Evolutionary conservation across 30 jellyfish, hydroid and myxozoan genomes (phyloP).

Genomic region (Phacellophora camtschatica): DNA sequence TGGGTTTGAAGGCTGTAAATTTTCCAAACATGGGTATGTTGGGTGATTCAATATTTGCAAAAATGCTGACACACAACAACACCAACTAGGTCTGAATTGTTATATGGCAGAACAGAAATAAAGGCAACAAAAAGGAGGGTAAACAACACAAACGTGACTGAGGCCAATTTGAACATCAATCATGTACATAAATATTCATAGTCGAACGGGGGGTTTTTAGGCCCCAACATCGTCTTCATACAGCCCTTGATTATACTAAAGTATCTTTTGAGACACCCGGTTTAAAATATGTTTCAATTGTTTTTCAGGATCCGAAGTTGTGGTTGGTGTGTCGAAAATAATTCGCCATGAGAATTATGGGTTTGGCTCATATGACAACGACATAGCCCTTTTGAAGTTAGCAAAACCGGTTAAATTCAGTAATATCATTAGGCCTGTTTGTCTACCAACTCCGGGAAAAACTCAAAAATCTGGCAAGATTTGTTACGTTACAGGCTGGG

Average conservation of each 20-base stretch:
- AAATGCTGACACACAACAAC: not conserved
- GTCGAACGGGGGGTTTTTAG: too few species aligned
- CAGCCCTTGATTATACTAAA: too few species aligned
- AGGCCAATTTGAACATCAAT: too few species aligned
- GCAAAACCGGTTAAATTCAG: constrained; percentile 2
- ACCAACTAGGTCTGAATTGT: too few species aligned
- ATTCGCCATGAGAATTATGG: constrained; percentile 16
- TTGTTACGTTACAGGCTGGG: constrained; percentile 40
- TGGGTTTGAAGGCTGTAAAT: too few species aligned
- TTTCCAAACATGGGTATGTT: too few species aligned
- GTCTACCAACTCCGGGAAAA: constrained; percentile 7
- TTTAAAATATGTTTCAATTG: not conserved
- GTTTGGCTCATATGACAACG: constrained; percentile 3
- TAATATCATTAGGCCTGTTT: not conserved
- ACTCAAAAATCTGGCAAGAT: not conserved
- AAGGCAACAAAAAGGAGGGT: too few species aligned
- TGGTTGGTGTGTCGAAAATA: not conserved
- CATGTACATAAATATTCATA: too few species aligned
- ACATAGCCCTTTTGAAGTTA: constrained; percentile 11
- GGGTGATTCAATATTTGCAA: too few species aligned
- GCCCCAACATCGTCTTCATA: too few species aligned
- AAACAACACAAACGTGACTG: too few species aligned
- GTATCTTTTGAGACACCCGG: not conserved
- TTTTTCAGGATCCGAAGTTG: not conserved
- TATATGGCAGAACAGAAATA: too few species aligned